phyloP scores from a whole-genome alignment of 2,888 invertebrate species.

The Nemoura dubitans region DNA sequence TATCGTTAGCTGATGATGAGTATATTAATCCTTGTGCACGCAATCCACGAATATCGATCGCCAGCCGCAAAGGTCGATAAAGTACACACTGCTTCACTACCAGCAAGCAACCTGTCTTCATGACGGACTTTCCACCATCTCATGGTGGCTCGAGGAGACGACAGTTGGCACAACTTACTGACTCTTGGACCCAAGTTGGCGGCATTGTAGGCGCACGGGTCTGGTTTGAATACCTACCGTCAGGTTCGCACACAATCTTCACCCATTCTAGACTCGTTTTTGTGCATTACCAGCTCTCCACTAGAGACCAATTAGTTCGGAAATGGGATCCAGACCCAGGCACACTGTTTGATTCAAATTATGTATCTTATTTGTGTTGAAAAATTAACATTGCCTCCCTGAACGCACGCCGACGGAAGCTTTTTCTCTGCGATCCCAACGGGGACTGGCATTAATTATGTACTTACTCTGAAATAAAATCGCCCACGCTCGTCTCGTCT shows the following conservation, averaged over 20 bases:
- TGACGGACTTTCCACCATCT: too few species aligned
- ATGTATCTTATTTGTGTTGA: slow-evolving; percentile 15
- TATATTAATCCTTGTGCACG: too few species aligned
- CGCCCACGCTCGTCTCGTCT: slow-evolving; percentile 13
- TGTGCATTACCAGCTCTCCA: neutral
- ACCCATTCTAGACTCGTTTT: neutral
- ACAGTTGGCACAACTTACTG: too few species aligned
- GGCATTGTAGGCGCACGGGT: too few species aligned
- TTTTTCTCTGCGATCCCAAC: neutral
- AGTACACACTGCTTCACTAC: too few species aligned
- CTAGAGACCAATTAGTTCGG: slow-evolving; percentile 27
- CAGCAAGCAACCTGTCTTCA: too few species aligned
- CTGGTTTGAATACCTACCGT: too few species aligned
- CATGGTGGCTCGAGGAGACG: too few species aligned
- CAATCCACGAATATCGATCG: too few species aligned
- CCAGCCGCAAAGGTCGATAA: too few species aligned
- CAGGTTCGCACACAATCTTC: neutral
- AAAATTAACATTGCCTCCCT: neutral
- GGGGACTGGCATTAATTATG: slow-evolving; percentile 21
- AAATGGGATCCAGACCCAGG: neutral
- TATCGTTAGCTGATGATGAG: too few species aligned
- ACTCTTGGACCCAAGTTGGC: too few species aligned
- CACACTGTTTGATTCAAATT: slow-evolving; percentile 14
- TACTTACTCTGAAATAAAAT: slow-evolving; percentile 35
- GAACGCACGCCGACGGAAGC: neutral